Evolutionary conservation across 2,113 vertebrate genomes (phyloP), one percentile per base, ranked within the genome.

Genomic region (Eubucco bourcierii): DNA sequence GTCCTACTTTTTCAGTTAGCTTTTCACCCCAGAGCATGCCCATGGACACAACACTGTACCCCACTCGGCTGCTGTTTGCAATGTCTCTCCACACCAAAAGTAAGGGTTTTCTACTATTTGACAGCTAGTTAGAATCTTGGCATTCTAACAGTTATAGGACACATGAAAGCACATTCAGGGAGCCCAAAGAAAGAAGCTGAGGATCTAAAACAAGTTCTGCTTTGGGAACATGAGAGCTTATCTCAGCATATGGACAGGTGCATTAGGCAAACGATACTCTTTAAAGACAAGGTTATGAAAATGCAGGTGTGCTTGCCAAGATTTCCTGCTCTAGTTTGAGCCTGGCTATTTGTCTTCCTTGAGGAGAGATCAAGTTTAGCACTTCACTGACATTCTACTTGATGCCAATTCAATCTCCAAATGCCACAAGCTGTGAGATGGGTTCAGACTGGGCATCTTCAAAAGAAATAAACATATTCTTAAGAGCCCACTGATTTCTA

Each of bases 271-370:
- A 94, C 0, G 0, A 93, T 20, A 64, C 4, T 70, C 84, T 86
- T 92, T 91, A 88, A 87, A 90, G 88, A 77, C 58, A 82, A 75
- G 31, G 53, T 83, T 61, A 88, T 41, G 88, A 90, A 95, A 91
- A 95, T 58, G 10, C 10, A 78, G 61, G 20, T 29, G 15, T 27
- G 68, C 73, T 86, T 65, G 85, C 85, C 88, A 95, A 72, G 58
- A 78, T 23, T 84, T 77, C 50, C 80, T 86, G 65, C 58, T 77
- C 58, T 67, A 67, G 64, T 78, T 88, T 74, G 74, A 83, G 61
- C 46, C 58, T 8, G 3, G 53, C 27, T 83, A 29, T 55, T 61
- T 68, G 84, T 86, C 37, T 90, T 75, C 44, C 33, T n/a, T 10
- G 1, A 17, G 8, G 19, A 55, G 20, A 55, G 25, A 87, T 31